These are phyloP conservation scores for Imbricaverruca yamaguchii DNA, from an alignment of 2,888 invertebrate species.

Conservation along the genomic window DNA sequence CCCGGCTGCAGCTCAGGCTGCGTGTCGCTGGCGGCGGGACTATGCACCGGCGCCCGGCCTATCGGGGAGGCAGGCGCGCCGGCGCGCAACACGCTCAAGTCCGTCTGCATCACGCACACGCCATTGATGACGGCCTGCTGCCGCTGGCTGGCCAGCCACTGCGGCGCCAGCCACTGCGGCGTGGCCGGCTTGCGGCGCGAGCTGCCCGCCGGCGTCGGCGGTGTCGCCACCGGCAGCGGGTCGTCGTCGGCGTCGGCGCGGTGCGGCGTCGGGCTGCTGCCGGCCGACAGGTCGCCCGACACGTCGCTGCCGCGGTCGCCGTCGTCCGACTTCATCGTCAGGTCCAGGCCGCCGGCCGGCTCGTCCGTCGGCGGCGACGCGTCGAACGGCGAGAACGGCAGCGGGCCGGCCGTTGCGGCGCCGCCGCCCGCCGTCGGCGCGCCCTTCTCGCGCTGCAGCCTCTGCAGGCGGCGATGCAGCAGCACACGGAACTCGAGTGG, in stretches of 20 bases:
- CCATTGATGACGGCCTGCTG: constrained; percentile 75
- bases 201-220: constrained; percentile 38
- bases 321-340: constrained; percentile 69
- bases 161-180: constrained; percentile 95
- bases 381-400: constrained; percentile 41
- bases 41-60: too few species aligned
- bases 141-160: constrained; percentile 50
- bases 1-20: neutral
- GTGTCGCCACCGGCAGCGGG: constrained; percentile 33
- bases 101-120: constrained; percentile 82
- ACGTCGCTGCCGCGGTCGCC: constrained; percentile 59
- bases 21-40: neutral
- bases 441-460: constrained; percentile 65
- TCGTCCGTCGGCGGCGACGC: constrained; percentile 43
- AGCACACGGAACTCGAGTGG: constrained; percentile 84
- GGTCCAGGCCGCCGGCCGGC: constrained; percentile 73
- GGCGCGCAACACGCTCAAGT: constrained; percentile 51
- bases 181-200: constrained; percentile 88
- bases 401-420: constrained; percentile 41
- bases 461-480: constrained; percentile 78
- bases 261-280: neutral
- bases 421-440: constrained; percentile 49
- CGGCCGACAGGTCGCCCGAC: constrained; percentile 32
- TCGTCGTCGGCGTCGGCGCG: constrained; percentile 43
- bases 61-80: neutral